Conservation (phyloP, 2,888 invertebrate species). For the Elysia crispata region DNA sequence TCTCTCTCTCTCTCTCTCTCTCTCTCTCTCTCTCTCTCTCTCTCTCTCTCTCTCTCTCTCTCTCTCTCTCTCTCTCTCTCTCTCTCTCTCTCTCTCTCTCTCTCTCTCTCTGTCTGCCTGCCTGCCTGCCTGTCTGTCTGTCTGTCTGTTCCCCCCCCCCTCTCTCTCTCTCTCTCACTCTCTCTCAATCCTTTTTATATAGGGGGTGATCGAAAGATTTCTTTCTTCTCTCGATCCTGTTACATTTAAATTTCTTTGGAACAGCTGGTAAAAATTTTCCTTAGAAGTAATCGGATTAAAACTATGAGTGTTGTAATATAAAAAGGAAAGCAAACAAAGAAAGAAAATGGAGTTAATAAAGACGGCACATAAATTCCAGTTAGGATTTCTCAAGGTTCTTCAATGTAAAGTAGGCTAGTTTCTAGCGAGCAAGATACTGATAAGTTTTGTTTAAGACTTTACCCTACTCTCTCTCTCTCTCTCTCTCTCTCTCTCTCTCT, state of each 20-base stretch:
- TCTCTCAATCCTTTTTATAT: background rate
- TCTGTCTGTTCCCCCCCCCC: slow-evolving; percentile 15
- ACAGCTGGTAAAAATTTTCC: too few species aligned
- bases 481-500: slow-evolving; percentile 30
- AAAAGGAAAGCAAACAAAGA: too few species aligned
- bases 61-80: slow-evolving; percentile 29
- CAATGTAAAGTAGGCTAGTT: too few species aligned
- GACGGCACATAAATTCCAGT: too few species aligned
- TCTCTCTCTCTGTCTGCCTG: background rate
- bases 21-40: slow-evolving; percentile 15
- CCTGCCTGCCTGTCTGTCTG: too few species aligned
- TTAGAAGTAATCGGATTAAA: too few species aligned
- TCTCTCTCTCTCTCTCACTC: background rate
- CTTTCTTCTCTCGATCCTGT: too few species aligned
- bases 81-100: slow-evolving; percentile 19
- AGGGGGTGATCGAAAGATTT: too few species aligned
- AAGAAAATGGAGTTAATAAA: too few species aligned
- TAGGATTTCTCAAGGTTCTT: too few species aligned
- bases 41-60: slow-evolving; percentile 27
- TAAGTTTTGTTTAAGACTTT: background rate
- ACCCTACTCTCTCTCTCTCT: slow-evolving; percentile 14
- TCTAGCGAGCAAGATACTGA: background rate
- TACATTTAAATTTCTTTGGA: too few species aligned
- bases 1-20: slow-evolving; percentile 31
- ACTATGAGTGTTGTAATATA: too few species aligned